phyloP scores from a whole-genome alignment of 1,140 invertebrate genomes.

The Trinorchestia longiramus region DNA sequence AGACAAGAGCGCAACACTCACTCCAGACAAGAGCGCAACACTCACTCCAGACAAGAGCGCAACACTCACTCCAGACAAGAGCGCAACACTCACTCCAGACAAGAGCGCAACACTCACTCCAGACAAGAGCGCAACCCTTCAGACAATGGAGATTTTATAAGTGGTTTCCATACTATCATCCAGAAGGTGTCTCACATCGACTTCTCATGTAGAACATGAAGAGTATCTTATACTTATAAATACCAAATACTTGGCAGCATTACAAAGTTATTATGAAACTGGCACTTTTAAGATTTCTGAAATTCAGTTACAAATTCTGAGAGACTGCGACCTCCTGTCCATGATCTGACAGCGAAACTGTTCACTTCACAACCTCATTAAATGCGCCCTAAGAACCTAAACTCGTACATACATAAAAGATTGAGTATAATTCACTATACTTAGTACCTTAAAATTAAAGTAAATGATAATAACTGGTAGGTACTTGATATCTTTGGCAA shows the following conservation, averaged over 20 bases:
- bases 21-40: no score
- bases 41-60: no score
- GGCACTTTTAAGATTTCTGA: neutral
- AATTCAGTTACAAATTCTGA: neutral
- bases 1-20: no score
- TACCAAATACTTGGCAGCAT: neutral
- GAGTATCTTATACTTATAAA: neutral
- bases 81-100: no score
- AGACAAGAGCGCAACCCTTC: no score
- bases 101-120: no score
- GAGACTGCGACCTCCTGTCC: neutral
- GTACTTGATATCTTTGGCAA: slow-evolving; percentile 41
- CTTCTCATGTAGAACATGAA: neutral
- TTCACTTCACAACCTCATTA: neutral
- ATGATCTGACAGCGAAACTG: neutral
- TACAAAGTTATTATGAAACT: neutral
- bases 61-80: no score
- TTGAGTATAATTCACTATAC: neutral
- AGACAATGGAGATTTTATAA: neutral
- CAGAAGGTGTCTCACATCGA: neutral
- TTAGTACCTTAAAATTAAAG: neutral
- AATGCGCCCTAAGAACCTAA: neutral
- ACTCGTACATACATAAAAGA: neutral
- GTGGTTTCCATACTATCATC: neutral
- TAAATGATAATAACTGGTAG: neutral